phyloP scores from a whole-genome alignment of 2,888 invertebrate species.

The Suillia variegata region DNA sequence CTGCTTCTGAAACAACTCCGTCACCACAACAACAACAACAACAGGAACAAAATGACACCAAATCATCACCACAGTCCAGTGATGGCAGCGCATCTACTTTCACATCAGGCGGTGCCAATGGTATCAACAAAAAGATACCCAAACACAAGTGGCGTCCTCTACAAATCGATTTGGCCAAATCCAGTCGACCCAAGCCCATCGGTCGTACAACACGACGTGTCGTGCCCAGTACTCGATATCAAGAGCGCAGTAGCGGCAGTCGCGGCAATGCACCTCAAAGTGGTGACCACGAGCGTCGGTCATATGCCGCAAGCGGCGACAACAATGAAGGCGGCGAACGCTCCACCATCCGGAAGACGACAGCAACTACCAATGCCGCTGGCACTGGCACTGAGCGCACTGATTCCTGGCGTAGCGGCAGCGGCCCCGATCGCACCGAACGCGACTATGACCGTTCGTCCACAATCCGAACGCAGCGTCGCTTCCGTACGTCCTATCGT shows the following conservation, averaged over 20 bases:
- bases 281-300: slow-evolving; percentile 39
- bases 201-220: slow-evolving; percentile 64
- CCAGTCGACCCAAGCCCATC: slow-evolving; percentile 66
- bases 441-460: slow-evolving; percentile 32
- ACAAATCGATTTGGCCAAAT: slow-evolving; percentile 79
- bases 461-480: slow-evolving; percentile 53
- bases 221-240: slow-evolving; percentile 48
- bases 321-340: slow-evolving; percentile 23
- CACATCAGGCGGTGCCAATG: slow-evolving; percentile 27
- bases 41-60: slow-evolving; percentile 31
- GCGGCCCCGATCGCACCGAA: slow-evolving; percentile 41
- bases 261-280: neutral
- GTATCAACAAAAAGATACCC: slow-evolving; percentile 58
- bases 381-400: slow-evolving; percentile 48
- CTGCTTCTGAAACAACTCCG: neutral
- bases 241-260: slow-evolving; percentile 25
- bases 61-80: slow-evolving; percentile 24
- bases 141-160: slow-evolving; percentile 90
- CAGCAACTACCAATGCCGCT: slow-evolving; percentile 39
- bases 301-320: slow-evolving; percentile 45
- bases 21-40: slow-evolving; percentile 14
- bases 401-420: slow-evolving; percentile 60
- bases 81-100: slow-evolving; percentile 21
- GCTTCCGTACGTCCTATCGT: slow-evolving; percentile 58
- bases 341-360: slow-evolving; percentile 18